Conservation (phyloP, 2,888 invertebrate genomes). For the Lapara coniferarum region DNA sequence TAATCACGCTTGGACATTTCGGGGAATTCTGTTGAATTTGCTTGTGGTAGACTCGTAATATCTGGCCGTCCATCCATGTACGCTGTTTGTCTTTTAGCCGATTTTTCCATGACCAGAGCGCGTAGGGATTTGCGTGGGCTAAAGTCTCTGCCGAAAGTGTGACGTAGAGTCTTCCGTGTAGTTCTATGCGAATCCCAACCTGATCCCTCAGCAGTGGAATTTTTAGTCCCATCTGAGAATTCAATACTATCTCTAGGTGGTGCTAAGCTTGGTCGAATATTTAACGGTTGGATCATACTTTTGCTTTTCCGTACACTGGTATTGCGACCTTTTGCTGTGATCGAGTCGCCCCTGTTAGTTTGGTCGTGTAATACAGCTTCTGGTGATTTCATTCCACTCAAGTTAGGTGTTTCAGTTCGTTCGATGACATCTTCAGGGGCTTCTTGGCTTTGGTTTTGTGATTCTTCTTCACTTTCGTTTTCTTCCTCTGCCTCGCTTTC, state of each 20-base stretch:
- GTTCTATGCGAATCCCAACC: constrained; percentile 77
- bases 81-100: constrained; percentile 61
- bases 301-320: constrained; percentile 59
- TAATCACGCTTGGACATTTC: constrained; percentile 40
- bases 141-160: constrained; percentile 72
- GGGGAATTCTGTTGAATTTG: constrained; percentile 53
- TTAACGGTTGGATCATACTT: constrained; percentile 49
- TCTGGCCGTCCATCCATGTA: constrained; percentile 46
- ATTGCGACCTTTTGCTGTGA: constrained; percentile 49
- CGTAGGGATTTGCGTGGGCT: constrained; percentile 69
- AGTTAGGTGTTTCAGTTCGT: constrained; percentile 41
- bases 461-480: constrained; percentile 26
- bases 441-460: constrained; percentile 33
- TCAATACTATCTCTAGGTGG: constrained; percentile 56
- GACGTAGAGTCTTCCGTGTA: constrained; percentile 68
- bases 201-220: constrained; percentile 69
- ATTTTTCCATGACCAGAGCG: constrained; percentile 72
- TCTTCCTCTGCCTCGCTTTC: constrained; percentile 30
- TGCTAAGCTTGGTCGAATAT: constrained; percentile 52
- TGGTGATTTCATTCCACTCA: constrained; percentile 49
- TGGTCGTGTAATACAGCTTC: constrained; percentile 58
- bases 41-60: constrained; percentile 48
- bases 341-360: constrained; percentile 51
- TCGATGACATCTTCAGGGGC: constrained; percentile 33
- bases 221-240: constrained; percentile 54